Evolutionary conservation across 2,797 vertebrate genomes (phyloP).

Genomic region (Nothura maculosa): DNA sequence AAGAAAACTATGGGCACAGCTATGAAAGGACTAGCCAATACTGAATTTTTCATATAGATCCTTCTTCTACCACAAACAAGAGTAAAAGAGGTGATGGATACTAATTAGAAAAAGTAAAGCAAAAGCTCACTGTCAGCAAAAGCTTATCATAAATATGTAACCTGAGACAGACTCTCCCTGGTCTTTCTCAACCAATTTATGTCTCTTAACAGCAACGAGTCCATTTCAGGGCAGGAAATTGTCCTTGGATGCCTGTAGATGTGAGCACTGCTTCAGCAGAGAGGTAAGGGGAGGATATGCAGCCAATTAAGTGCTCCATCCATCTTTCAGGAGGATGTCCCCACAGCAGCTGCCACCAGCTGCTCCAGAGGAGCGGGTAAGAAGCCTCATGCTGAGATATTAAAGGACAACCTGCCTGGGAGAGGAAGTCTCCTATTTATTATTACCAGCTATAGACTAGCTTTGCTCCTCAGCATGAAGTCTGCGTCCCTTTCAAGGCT

Average conservation of each 20-base stretch:
- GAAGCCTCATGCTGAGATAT: background rate
- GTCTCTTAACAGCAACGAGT: background rate
- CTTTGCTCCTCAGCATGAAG: background rate
- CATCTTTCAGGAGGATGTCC: background rate
- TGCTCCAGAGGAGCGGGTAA: background rate
- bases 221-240: slow-evolving; percentile 3
- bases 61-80: slow-evolving; percentile 7
- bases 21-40: slow-evolving; percentile 31
- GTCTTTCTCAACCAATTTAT: background rate
- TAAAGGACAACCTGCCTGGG: background rate
- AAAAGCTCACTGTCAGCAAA: background rate
- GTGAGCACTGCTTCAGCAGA: background rate
- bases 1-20: background rate
- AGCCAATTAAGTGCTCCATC: background rate
- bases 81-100: background rate
- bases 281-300: background rate
- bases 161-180: background rate
- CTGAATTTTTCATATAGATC: background rate
- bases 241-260: slow-evolving; percentile 25
- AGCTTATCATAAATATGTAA: background rate
- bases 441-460: background rate
- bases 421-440: background rate
- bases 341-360: slow-evolving; percentile 12
- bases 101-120: background rate
- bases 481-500: background rate